Conservation (phyloP, 2,113 vertebrate genomes). For the Halichoeres trimaculatus region DNA sequence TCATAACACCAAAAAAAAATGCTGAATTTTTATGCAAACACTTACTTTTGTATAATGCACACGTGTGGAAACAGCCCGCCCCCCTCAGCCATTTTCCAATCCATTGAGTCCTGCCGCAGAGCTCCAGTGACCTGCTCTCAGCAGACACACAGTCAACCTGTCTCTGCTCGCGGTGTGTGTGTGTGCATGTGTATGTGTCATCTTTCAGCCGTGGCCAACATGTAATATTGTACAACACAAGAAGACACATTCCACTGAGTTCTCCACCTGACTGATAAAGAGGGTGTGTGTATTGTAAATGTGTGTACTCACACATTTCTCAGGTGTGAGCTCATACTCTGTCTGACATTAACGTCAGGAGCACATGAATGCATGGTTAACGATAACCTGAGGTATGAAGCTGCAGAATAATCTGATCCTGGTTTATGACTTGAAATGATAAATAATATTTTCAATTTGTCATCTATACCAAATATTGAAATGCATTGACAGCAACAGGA, state of each 20-base stretch:
- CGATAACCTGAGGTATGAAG: background rate
- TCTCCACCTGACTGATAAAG: constrained; percentile 49
- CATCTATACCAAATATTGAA: no score
- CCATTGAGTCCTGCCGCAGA: constrained; percentile 58
- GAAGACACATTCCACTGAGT: constrained; percentile 66
- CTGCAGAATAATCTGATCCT: background rate
- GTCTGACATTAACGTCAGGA: background rate
- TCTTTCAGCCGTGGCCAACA: constrained; percentile 43
- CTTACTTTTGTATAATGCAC: constrained; percentile 48
- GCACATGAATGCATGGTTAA: background rate
- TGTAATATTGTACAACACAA: constrained; percentile 53
- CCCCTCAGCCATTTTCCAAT: constrained; percentile 66
- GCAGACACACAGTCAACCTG: constrained; percentile 60
- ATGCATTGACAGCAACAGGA: no score
- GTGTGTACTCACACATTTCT: constrained; percentile 8
- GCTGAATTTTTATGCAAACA: constrained; percentile 48
- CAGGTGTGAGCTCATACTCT: constrained; percentile 28
- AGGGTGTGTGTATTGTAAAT: constrained; percentile 29
- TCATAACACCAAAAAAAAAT: constrained; percentile 36
- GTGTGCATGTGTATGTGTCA: constrained; percentile 51
- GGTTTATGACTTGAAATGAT: no score
- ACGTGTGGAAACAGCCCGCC: constrained; percentile 33
- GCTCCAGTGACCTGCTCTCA: constrained; percentile 70
- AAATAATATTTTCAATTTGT: no score
- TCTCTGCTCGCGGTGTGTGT: no score